Percentiles rank a stretch among this genome's conserved stretches.
These are phyloP conservation scores for human DNA, from an alignment of 2,113 vertebrate genomes.

Conservation along the genomic window GRCh38 chr6:90911501-90912000, in stretches of 20 bases:
- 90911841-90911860: neutral
- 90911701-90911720: neutral
- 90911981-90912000: neutral
- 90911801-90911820: neutral
- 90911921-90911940: neutral
- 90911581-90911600: conserved; percentile 15
- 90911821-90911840: neutral
- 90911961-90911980: neutral
- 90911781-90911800: neutral
- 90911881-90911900: neutral
- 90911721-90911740: neutral
- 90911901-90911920: neutral
- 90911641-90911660: neutral
- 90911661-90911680: neutral
- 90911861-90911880: neutral
- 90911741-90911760: neutral
- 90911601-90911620: neutral
- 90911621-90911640: neutral
- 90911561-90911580: neutral
- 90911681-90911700: neutral
- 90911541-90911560: neutral
- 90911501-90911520: neutral
- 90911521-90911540: neutral
- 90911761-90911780: neutral
- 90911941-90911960: neutral